Base-by-base conservation (phyloP, 2,113 vertebrate species). In the Mastomys coucha region DNA sequence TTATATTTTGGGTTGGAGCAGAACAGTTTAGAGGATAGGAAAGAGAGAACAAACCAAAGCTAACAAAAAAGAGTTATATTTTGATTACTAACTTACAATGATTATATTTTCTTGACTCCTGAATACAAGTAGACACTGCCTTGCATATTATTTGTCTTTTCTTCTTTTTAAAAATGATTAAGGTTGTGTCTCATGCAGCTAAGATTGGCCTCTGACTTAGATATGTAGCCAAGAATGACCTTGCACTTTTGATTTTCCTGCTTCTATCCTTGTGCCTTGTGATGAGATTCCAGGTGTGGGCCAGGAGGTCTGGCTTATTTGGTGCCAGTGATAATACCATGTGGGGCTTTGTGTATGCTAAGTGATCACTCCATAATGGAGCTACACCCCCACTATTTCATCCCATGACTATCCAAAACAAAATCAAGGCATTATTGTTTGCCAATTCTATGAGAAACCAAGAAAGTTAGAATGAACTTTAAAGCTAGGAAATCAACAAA, bases 1-100 rank as follows among this genome's bases (percentile, higher is more conserved):
- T 97, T 36, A 26, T 89, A 8, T 96, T 97, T 92, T 96, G 39
- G 56, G 92, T 96, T 82, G 12, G 49, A 89, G 89, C 69, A 87
- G 69, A 94, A 67, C 17, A 65, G 69, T 16, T 33, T 67, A 70
- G 22, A 78, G 33, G 4, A 20, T 67, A 73, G 67, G 39, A 86
- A 94, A 81, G 14, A n/a, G 63, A 3, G n/a, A 80, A 65, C 58
- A 72, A 51, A 96, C 69, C 2, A 31, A 53, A 65, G 60, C 75
- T 39, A 45, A 76, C 8, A 76, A 77, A 33, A 10, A 58, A 73
- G 28, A 36, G 45, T 96, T 90, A 69, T 33, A 72, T 75, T 89
- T 89, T 45, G 10, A 26, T 33, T 92, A 67, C 69, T 69, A 42
- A 45, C 8, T 67, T n/a, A 65, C 8, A 42, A 49, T 28, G 72